Base-by-base conservation (phyloP, 2,113 vertebrate genomes). In the Empidonax traillii region DNA sequence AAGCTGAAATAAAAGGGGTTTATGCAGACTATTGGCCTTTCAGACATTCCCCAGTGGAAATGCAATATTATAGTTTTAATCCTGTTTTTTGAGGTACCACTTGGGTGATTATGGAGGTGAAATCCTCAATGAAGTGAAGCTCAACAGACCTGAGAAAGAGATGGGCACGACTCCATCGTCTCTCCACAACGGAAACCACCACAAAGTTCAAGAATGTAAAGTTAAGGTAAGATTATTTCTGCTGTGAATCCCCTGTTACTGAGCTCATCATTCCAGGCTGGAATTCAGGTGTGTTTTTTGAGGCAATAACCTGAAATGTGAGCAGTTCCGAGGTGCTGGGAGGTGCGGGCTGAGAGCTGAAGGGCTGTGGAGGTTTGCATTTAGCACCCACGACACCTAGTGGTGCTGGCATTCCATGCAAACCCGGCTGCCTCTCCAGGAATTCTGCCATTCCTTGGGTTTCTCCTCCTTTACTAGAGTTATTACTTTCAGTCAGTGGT, bases 91-190 rank as follows among this genome's bases (percentile, higher is more conserved):
- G 77, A 99, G 99, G 96, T 99, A 98, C 87, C 98, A 99, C 95
- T 98, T 99, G 97, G 98, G 98, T 95, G 99, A 99, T 95, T 99
- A 98, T 91, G 98, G 98, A 94, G 99, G 99, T 96, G 98, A 99
- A 89, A 97, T 99, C 83, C 98, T 99, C 89, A 99, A 98, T 85
- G 98, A 99, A 90, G 98, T 99, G 74, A 98, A 98, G 56, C 97
- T 98, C 89, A 98, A 92, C 55, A 98, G 98, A 96, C 97, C 98
- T 51, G 99, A 99, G 75, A 99, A 99, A 91, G 97, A 98, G 14
- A 87, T 97, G 90, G 98, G 98, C 97, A 93, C 97, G 93, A 96
- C 97, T 95, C 94, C 98, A 49, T 97, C 98, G 23, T 85, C 97
- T 92, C 98, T 99, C 90, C 98, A 98, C 96, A 99, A 98, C 43